Base-by-base conservation (phyloP, 1,140 invertebrate species). In the Trichonephila clavata region DNA sequence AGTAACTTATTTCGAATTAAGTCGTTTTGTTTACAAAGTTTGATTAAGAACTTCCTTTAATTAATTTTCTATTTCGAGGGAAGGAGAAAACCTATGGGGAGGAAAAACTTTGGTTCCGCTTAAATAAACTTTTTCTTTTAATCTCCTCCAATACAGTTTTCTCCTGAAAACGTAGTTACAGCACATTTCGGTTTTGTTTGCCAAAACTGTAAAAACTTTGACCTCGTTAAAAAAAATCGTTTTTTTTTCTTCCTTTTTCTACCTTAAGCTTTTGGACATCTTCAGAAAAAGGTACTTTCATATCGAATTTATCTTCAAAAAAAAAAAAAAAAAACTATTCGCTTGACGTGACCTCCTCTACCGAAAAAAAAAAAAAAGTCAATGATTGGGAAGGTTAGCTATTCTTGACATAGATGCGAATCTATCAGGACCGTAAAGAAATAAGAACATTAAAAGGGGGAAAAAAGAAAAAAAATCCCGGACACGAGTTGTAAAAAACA, bases 351-450 rank as follows among this genome's bases (percentile, higher is more conserved):
- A 32, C 65, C 80, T 14, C 32, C 27, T 61, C 59, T 14, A 18
- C 21, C 7, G 57, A 61, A 50, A 32, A 84, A 57, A 86, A 50
- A 32, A 83, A 57, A 86, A 86, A 63, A 63, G 63, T 86, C 84
- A 21, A 86, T 86, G 83, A 86, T 84, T 57, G 81, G 21, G n/a
- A 60, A 27, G 84, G 32, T 63, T 86, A 39, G 60, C 88, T 90
- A 90, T 90, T 90, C 71, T 90, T 80, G 68, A 90, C 88, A 60
- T 81, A 90, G 65, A 90, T 90, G 71, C 39, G 88, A 90, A 77
- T 77, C 65, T 50, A 88, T 88, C 86, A 88, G 63, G 57, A 57
- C 27, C n/a, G 81, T n/a, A 57, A 50, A 88, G 27, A 68, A 88
- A 24, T 63, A 68, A 39, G n/a, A 88, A 50, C 61, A 86, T 63